Conservation (phyloP, 2,888 invertebrate species). For the Meganola albula region DNA sequence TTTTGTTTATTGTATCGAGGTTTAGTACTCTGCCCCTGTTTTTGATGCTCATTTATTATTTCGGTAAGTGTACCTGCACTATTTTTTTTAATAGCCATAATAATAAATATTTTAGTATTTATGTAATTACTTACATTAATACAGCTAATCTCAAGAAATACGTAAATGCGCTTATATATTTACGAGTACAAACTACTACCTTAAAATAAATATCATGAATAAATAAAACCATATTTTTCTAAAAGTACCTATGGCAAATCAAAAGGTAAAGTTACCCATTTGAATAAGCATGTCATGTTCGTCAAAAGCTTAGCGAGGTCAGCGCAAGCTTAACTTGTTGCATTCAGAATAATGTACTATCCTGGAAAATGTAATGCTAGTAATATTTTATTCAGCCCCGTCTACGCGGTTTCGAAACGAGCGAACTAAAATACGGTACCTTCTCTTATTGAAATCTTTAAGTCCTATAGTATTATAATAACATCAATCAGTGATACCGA, state of each 20-base stretch:
- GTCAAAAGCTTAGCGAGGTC: constrained; percentile 32
- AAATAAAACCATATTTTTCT: too few species aligned
- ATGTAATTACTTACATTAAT: neutral
- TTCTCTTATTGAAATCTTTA: too few species aligned
- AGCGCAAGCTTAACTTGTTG: constrained; percentile 51
- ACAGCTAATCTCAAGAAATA: neutral
- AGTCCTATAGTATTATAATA: too few species aligned
- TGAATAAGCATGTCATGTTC: constrained; percentile 26
- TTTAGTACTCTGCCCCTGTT: constrained; percentile 8
- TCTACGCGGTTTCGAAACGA: neutral
- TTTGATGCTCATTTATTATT: constrained; percentile 12
- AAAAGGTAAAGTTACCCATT: constrained; percentile 1
- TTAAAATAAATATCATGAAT: too few species aligned
- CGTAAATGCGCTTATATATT: too few species aligned
- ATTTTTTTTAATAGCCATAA: constrained; percentile 1
- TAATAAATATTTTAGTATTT: neutral
- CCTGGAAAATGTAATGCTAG: constrained; percentile 23
- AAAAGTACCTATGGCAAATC: neutral
- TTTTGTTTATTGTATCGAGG: constrained; percentile 8
- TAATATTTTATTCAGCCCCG: constrained; percentile 17
- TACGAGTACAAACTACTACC: neutral
- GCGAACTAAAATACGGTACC: too few species aligned
- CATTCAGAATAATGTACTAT: constrained; percentile 36
- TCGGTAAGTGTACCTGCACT: constrained; percentile 22
- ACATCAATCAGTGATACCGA: too few species aligned